Conservation (phyloP, 2,113 vertebrate genomes). For the Periophthalmodon schlosseri region DNA sequence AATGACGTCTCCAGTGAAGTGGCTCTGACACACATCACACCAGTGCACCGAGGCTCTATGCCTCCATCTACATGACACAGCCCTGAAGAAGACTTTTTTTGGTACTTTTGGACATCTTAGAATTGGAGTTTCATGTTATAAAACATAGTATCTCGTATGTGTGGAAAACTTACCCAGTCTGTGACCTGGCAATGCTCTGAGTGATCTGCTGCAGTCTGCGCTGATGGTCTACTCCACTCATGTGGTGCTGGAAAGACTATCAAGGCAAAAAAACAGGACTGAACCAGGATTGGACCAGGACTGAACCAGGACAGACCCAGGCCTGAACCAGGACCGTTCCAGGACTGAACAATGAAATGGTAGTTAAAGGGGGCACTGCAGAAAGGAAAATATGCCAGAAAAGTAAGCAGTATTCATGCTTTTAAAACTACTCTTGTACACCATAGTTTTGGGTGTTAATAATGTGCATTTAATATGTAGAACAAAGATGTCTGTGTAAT, state of each 20-base stretch:
- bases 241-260: conserved; percentile 91
- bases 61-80: conserved; percentile 66
- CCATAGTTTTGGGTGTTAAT: too few relatives aligned
- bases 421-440: too few relatives aligned
- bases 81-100: too few relatives aligned
- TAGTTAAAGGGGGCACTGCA: too few relatives aligned
- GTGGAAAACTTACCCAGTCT: conserved; percentile 42
- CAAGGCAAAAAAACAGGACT: not conserved
- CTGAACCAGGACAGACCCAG: too few relatives aligned
- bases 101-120: too few relatives aligned
- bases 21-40: conserved; percentile 90
- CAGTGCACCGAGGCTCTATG: conserved; percentile 74
- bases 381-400: too few relatives aligned
- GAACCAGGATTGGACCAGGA: not conserved
- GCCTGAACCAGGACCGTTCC: too few relatives aligned
- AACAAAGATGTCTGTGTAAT: too few relatives aligned
- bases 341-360: too few relatives aligned
- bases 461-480: too few relatives aligned
- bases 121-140: not conserved
- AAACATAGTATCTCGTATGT: not conserved
- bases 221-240: conserved; percentile 85
- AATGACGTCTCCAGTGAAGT: conserved; percentile 88
- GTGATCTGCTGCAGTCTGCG: conserved; percentile 84
- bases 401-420: too few relatives aligned
- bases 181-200: conserved; percentile 47